phyloP scores from a whole-genome alignment of 2,888 invertebrate species.

The Xestia rhomboidea region DNA sequence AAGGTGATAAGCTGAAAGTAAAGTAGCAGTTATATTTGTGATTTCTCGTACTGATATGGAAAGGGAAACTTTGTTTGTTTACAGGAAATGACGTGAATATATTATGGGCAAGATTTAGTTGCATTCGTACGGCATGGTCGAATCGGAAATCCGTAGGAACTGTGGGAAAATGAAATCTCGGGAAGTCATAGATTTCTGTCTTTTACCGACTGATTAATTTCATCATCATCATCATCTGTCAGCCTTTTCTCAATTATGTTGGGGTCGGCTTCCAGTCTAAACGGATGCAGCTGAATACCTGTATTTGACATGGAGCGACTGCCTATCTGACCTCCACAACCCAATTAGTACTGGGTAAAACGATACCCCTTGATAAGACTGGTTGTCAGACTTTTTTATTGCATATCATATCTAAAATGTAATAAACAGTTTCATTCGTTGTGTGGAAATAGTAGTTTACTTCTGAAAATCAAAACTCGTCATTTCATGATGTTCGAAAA shows the following conservation, averaged over 20 bases:
- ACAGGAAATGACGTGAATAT: constrained; percentile 26
- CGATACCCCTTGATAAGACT: too few species aligned
- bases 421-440: too few species aligned
- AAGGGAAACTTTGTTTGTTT: constrained; percentile 44
- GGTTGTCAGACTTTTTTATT: too few species aligned
- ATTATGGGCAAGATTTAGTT: constrained; percentile 5
- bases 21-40: constrained; percentile 27
- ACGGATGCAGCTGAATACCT: too few species aligned
- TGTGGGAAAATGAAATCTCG: neutral
- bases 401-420: too few species aligned
- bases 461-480: neutral
- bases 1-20: constrained; percentile 40
- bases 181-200: neutral
- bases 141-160: neutral
- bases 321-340: too few species aligned
- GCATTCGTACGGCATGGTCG: neutral
- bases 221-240: too few species aligned
- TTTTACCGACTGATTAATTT: neutral
- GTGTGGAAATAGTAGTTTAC: neutral
- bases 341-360: too few species aligned
- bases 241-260: too few species aligned
- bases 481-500: neutral
- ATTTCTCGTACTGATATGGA: constrained; percentile 34
- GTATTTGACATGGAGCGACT: too few species aligned
- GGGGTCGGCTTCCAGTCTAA: too few species aligned